These are phyloP conservation scores for Rhinoderma darwinii DNA, from an alignment of 2,113 vertebrate species.

Conservation along the genomic window DNA sequence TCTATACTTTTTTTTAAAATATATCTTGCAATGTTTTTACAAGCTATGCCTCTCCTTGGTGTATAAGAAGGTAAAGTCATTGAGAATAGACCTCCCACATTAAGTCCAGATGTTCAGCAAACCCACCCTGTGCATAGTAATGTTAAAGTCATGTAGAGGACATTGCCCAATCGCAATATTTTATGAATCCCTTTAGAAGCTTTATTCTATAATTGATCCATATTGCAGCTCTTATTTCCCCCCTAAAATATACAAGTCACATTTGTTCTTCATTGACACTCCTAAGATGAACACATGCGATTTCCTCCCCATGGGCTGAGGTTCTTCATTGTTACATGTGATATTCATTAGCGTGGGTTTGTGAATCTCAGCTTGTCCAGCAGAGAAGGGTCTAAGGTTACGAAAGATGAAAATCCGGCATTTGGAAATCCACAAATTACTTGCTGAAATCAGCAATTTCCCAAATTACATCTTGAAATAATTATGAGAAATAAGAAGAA, in stretches of 20 bases:
- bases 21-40: neutral
- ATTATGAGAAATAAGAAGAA: slow-evolving; percentile 20
- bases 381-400: neutral
- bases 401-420: neutral
- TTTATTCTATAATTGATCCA: neutral
- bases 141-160: neutral
- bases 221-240: neutral
- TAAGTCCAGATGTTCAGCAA: neutral
- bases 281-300: neutral
- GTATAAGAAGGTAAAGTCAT: neutral
- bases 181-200: neutral
- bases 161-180: neutral
- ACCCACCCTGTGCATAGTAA: neutral
- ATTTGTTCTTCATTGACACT: slow-evolving; percentile 30
- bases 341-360: neutral
- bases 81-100: neutral
- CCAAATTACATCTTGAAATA: slow-evolving; percentile 32
- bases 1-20: neutral
- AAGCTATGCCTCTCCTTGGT: neutral
- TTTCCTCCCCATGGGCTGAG: neutral
- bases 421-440: neutral
- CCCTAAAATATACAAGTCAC: neutral
- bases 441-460: slow-evolving; percentile 15
- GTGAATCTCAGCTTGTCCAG: neutral
- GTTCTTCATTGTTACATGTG: neutral